Percentiles rank a stretch among this genome's conserved stretches.
These are phyloP conservation scores for Acleris holmiana DNA, from an alignment of 2,888 invertebrate genomes.

Conservation along the genomic window DNA sequence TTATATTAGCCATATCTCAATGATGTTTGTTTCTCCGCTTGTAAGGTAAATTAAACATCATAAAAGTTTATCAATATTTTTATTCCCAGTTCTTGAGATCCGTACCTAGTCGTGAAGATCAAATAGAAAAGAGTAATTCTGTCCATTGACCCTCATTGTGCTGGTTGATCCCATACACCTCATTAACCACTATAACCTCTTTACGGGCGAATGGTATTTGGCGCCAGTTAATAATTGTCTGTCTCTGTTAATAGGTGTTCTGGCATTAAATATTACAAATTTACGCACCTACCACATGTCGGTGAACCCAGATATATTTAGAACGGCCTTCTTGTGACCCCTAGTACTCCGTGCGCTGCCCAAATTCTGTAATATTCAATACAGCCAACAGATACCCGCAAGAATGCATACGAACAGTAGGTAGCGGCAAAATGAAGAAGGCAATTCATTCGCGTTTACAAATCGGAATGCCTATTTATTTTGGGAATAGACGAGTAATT, in stretches of 20 bases:
- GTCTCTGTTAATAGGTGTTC: neutral
- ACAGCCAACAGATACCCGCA: constrained; percentile 1
- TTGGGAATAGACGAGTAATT: constrained; percentile 3
- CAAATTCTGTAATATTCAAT: constrained; percentile 10
- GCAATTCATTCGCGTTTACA: constrained; percentile 5
- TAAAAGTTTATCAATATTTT: no score
- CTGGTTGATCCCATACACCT: neutral
- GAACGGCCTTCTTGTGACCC: constrained; percentile 32
- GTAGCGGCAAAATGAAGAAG: constrained; percentile 1
- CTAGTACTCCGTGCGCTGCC: constrained; percentile 4
- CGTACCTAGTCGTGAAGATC: no score
- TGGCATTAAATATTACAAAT: constrained; percentile 10
- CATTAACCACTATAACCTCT: neutral
- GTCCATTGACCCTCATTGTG: neutral
- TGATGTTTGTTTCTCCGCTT: no score
- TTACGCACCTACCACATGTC: constrained; percentile 21
- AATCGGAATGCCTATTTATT: constrained; percentile 19
- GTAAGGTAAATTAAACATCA: no score
- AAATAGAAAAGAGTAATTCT: no score
- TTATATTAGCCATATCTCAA: neutral
- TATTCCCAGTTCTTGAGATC: no score
- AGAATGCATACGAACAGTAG: neutral
- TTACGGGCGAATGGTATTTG: neutral
- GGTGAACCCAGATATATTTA: constrained; percentile 38
- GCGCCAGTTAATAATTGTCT: constrained; percentile 2